Evolutionary conservation across 2,888 invertebrate genomes (phyloP), one percentile per base, ranked within the genome.

Genomic region (Acleris literana): DNA sequence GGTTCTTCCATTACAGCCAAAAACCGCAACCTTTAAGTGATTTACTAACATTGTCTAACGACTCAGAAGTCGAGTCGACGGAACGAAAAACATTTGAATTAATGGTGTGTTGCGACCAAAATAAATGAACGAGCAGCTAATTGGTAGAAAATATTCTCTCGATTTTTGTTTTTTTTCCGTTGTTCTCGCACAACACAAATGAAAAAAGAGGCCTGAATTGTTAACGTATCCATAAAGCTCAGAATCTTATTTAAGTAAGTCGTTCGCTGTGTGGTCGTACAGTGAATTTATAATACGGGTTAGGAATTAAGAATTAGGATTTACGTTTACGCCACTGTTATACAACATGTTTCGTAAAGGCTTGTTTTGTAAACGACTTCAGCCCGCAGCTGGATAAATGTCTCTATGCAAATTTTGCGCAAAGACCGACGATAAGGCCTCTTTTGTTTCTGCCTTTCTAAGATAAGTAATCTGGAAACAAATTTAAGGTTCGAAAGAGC

Each of bases 361-460:
- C 53, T 54, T 59, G 54, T 59, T 53, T n/a, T 48, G 53, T 64
- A 59, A 64, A 59, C 59, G 64, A 54, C 52, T 53, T 48, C 39
- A 59, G 64, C 59, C 54, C 49, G 64, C 59, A 43, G 18, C 48
- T 18, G 59, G 48, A 64, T 64, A 55, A 65, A 65, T 65, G 65
- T 61, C 44, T 56, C 49, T 61, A 65, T 65, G 65, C 55, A 61
- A 65, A 65, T 61, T 33, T 33, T 55, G 61, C 61, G 52, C 51
- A 52, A 20, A 55, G 54, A 22, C 55, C 61, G 20, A 9, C 51
- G 65, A 65, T 61, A 65, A 65, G 55, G 39, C 49, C 43, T 43
- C 60, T 52, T 55, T 65, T 65, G 65, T 65, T 65, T 25, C 25
- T 44, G 51, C 11, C 49, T 65, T 55, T 22, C 65, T 60, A 55